These are phyloP conservation scores for Protosalanx chinensis DNA, from an alignment of 2,797 vertebrate genomes.

Conservation along the genomic window DNA sequence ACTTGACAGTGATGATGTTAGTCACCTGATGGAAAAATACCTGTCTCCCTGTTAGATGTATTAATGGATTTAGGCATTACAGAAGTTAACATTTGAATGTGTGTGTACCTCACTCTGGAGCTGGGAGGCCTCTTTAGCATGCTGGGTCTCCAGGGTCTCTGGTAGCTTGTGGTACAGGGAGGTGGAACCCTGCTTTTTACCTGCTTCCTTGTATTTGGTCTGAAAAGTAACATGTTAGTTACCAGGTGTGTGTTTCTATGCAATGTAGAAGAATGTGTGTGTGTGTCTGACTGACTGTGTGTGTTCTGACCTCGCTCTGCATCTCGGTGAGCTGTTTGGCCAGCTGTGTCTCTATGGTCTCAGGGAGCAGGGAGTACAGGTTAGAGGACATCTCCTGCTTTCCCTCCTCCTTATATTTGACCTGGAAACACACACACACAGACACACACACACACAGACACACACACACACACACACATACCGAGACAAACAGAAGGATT, in stretches of 20 bases:
- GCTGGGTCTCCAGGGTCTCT: slow-evolving; percentile 78
- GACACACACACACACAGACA: neutral
- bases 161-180: slow-evolving; percentile 77
- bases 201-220: slow-evolving; percentile 67
- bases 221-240: slow-evolving; percentile 35
- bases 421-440: slow-evolving; percentile 58
- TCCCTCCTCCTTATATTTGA: slow-evolving; percentile 82
- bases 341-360: slow-evolving; percentile 59
- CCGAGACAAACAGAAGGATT: too few relatives aligned
- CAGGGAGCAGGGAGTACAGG: slow-evolving; percentile 60
- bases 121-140: slow-evolving; percentile 74
- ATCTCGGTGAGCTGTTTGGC: slow-evolving; percentile 48
- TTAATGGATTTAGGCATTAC: too few relatives aligned
- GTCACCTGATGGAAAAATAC: too few relatives aligned
- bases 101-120: slow-evolving; percentile 77
- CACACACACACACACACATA: too few relatives aligned
- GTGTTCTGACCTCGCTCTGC: slow-evolving; percentile 55
- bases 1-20: neutral
- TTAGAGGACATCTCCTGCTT: slow-evolving; percentile 65
- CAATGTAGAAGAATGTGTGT: neutral
- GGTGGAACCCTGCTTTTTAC: slow-evolving; percentile 61
- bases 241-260: slow-evolving; percentile 11
- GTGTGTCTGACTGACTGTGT: neutral
- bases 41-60: too few relatives aligned
- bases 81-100: neutral